Evolutionary conservation across 2,888 invertebrate genomes (phyloP).

Genomic region (Deilephila porcellus): DNA sequence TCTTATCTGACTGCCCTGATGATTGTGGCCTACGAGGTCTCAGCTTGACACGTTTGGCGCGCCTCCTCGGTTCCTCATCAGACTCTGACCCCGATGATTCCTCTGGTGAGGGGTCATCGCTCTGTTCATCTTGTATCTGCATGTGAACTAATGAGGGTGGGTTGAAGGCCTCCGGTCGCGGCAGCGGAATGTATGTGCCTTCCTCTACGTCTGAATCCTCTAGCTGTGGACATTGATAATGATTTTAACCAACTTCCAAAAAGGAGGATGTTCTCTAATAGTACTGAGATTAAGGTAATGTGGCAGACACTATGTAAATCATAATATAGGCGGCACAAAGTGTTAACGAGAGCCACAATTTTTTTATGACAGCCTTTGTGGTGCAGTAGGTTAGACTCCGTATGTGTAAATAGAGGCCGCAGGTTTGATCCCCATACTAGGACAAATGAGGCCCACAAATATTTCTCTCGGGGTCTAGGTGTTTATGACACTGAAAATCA

Average conservation of each 20-base stretch:
- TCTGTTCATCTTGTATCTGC: constrained; percentile 85
- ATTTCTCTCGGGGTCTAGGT: too few relatives aligned
- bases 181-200: constrained; percentile 84
- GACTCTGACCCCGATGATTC: constrained; percentile 84
- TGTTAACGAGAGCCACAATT: too few relatives aligned
- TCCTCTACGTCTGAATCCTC: constrained; percentile 82
- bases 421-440: too few relatives aligned
- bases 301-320: too few relatives aligned
- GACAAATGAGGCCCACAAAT: too few relatives aligned
- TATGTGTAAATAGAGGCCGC: too few relatives aligned
- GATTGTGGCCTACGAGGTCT: constrained; percentile 63
- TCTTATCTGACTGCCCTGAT: constrained; percentile 73
- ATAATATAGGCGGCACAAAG: too few relatives aligned
- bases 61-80: constrained; percentile 82
- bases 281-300: too few relatives aligned
- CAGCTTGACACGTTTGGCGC: constrained; percentile 82
- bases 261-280: too few relatives aligned
- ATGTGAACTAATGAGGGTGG: constrained; percentile 78
- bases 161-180: constrained; percentile 83
- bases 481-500: too few relatives aligned
- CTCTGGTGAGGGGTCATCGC: constrained; percentile 82
- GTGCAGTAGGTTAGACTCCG: too few relatives aligned
- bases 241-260: background rate
- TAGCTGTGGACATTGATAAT: constrained; percentile 59
- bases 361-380: too few relatives aligned